A percentile compares a stretch with the other conserved stretches of the same genome.
Conservation (phyloP, 2,888 invertebrate species). For the Acronicta aceris region DNA sequence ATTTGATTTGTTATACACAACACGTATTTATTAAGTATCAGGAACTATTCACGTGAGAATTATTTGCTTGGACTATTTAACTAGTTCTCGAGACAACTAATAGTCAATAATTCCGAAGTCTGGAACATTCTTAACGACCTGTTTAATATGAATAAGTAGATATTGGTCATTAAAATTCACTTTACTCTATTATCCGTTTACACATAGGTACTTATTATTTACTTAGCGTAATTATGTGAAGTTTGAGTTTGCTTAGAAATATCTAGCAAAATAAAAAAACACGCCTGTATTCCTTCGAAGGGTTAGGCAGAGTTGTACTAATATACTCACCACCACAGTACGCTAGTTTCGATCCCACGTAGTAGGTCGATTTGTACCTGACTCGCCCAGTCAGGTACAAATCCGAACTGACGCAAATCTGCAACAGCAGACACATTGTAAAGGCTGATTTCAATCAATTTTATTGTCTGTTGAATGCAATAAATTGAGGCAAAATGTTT, state of each 20-base stretch:
- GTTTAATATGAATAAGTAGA: background rate
- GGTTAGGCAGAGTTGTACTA: no score
- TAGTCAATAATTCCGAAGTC: constrained; percentile 16
- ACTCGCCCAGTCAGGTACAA: no score
- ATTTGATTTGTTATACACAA: constrained; percentile 38
- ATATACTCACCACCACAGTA: no score
- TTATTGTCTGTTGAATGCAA: no score
- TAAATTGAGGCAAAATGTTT: no score
- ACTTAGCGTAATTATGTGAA: background rate
- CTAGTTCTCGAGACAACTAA: constrained; percentile 6
- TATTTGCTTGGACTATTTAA: constrained; percentile 39
- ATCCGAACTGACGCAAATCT: no score
- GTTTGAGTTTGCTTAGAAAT: background rate
- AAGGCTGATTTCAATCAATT: no score
- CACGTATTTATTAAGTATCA: constrained; percentile 26
- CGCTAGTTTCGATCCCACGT: no score
- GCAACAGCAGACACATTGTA: no score
- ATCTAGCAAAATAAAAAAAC: no score
- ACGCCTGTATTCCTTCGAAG: no score
- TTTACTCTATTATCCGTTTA: constrained; percentile 1
- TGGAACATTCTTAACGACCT: constrained; percentile 20
- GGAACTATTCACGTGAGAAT: constrained; percentile 33
- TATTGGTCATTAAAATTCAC: constrained; percentile 1
- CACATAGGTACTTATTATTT: background rate
- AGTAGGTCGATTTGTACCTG: no score